Evolutionary conservation across 2,888 invertebrate species (phyloP), one percentile per base, ranked within the genome.

Genomic region (Ormyrus nitidulus): DNA sequence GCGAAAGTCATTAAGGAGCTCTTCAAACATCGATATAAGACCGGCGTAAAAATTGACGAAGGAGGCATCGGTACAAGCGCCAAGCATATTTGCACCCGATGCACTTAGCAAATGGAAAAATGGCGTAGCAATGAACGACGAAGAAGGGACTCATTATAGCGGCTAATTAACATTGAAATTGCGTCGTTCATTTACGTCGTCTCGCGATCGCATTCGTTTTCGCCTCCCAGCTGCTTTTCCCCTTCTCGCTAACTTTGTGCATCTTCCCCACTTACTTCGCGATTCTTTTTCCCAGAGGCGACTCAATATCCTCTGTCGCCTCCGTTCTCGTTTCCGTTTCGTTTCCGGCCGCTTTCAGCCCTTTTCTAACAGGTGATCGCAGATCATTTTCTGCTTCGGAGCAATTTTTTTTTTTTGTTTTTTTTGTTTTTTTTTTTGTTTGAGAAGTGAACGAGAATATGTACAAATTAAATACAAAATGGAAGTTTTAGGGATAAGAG

Each of bases 151-250:
- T 80, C 68, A 56, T 79, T 79, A 79, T 13, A 11, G 5, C 5
- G 34, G 68, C 56, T 80, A 80, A 80, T 80, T 77, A 68, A 72
- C 77, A 77, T 77, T 76, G 76, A 76, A 77, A 80, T 76, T 34
- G 58, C 71, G 56, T 72, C 72, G 68, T 58, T 77, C 61, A 58
- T 76, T 76, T 77, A 53, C 64, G 51, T 44, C 54, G 46, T 58
- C 65, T 59, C 44, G 13, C 34, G 6, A 13, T 48, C 56, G 46
- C 70, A 9, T 61, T 7, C 54, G 11, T 7, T 13, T 53, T 69
- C 61, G 6, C 34, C 19, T 53, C 48, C 19, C 19, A 1, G 19
- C 19, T 19, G 19, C 19, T 19, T 19, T 64, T 34, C 49, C 49
- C 64, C 68, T 58, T 53, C 46, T 11, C 53, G 44, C 8, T 44